Evolutionary conservation across 1,140 invertebrate genomes (phyloP).

Genomic region (Ceratosolen solmsi): DNA sequence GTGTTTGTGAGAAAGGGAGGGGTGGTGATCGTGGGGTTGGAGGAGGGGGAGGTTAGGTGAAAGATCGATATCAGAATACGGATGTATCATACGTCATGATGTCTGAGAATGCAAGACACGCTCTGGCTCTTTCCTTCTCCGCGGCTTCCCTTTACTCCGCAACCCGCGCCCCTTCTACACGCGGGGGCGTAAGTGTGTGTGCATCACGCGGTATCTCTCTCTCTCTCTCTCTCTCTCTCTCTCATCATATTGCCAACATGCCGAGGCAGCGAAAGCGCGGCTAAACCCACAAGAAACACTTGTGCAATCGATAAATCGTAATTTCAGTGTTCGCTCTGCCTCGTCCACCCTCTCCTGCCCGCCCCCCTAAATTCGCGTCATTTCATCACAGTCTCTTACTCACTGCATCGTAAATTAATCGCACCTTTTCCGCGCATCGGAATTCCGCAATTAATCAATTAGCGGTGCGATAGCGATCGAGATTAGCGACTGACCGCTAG

Average conservation of each 20-base stretch:
- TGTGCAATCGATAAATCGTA: constrained; percentile 51
- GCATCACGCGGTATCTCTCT: background rate
- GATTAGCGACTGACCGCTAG: background rate
- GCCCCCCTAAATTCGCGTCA: background rate
- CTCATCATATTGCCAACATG: constrained; percentile 10
- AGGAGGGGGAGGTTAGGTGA: constrained; percentile 42
- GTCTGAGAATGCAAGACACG: constrained; percentile 55
- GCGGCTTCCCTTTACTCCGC: background rate
- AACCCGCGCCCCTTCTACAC: background rate
- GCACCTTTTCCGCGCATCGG: constrained; percentile 16
- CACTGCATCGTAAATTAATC: constrained; percentile 38
- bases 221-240: background rate
- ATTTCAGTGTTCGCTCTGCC: constrained; percentile 17
- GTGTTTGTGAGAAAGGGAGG: background rate
- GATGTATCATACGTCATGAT: constrained; percentile 67
- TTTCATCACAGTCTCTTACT: too few species aligned
- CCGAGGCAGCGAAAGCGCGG: background rate
- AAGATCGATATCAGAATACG: constrained; percentile 68
- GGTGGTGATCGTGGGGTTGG: background rate
- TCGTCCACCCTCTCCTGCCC: background rate
- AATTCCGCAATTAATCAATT: constrained; percentile 50
- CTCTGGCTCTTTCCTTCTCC: background rate
- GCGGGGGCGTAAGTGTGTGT: background rate
- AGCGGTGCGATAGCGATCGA: background rate
- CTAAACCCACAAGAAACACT: constrained; percentile 46